A percentile compares a stretch with the other conserved stretches of the same genome.
phyloP scores from a whole-genome alignment of 2,113 vertebrate species.

The Scatophagus argus region DNA sequence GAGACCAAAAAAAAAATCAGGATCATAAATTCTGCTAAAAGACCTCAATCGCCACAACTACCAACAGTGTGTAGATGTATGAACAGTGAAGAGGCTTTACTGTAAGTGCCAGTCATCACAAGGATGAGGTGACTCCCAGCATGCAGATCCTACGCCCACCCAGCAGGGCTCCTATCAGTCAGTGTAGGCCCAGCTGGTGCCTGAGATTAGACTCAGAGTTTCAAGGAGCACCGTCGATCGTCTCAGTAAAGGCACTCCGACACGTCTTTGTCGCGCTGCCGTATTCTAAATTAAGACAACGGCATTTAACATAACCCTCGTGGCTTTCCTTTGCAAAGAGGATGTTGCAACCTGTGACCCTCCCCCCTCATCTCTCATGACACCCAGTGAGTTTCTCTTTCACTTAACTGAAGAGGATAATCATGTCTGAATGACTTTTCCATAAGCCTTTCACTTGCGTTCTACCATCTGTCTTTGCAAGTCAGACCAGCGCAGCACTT shows the following conservation, averaged over 20 bases:
- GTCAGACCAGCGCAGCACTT: neutral
- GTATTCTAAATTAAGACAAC: neutral
- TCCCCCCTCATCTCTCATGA: neutral
- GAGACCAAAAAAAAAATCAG: neutral
- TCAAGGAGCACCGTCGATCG: neutral
- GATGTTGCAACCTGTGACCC: conserved; percentile 20
- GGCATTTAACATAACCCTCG: neutral
- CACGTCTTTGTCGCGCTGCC: neutral
- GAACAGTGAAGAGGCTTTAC: neutral
- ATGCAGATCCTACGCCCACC: conserved; percentile 73
- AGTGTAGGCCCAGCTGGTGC: conserved; percentile 66
- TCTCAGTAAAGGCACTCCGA: neutral
- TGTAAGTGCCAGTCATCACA: conserved; percentile 4
- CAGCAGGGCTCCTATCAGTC: conserved; percentile 78
- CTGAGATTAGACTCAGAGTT: conserved; percentile 77
- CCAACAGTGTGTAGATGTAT: neutral
- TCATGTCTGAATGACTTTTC: neutral
- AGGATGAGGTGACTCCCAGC: conserved; percentile 11
- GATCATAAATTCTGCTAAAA: neutral
- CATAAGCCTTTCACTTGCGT: neutral
- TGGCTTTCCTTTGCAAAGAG: conserved; percentile 35
- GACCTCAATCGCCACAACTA: neutral
- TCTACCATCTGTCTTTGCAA: conserved; percentile 1
- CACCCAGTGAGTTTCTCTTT: conserved; percentile 39
- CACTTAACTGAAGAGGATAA: neutral